Percentiles rank a stretch among this genome's conserved stretches.
Evolutionary conservation across 2,113 vertebrate genomes (phyloP).

Genomic region (Conger conger): DNA sequence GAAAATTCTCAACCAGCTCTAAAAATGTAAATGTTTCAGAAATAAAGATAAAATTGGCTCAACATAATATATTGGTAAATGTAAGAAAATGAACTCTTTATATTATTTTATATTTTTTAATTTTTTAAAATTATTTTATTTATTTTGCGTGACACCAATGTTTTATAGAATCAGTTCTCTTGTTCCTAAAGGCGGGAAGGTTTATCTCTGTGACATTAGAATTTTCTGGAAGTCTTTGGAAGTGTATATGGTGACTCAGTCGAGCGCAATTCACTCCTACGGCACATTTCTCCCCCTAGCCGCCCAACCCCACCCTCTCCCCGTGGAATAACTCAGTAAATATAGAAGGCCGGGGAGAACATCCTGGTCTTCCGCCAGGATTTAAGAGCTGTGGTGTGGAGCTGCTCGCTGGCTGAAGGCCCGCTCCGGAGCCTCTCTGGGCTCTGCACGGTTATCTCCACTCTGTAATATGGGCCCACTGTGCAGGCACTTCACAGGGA

Average conservation of each 20-base stretch:
- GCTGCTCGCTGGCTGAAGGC: conserved; percentile 47
- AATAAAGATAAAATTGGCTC: neutral
- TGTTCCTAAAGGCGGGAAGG: neutral
- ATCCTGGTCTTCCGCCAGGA: conserved; percentile 21
- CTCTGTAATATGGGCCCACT: conserved; percentile 46
- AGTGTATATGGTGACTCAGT: neutral
- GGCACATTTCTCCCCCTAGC: neutral
- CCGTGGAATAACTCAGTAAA: conserved; percentile 13
- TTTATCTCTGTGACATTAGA: neutral
- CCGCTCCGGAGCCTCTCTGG: conserved; percentile 29
- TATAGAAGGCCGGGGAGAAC: conserved; percentile 6
- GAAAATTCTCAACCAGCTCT: no score
- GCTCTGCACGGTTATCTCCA: conserved; percentile 25
- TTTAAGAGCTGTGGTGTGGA: conserved; percentile 28
- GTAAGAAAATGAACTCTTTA: no score
- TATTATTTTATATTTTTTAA: no score
- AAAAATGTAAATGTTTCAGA: neutral
- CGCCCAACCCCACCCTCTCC: conserved; percentile 1
- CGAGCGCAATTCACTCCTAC: neutral
- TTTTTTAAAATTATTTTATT: no score
- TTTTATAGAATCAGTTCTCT: neutral
- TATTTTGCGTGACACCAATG: neutral
- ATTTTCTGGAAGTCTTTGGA: neutral
- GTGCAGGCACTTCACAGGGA: conserved; percentile 50
- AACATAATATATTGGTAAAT: neutral